Conservation (phyloP, 2,797 vertebrate species). For the Sphenopsis melanotis region DNA sequence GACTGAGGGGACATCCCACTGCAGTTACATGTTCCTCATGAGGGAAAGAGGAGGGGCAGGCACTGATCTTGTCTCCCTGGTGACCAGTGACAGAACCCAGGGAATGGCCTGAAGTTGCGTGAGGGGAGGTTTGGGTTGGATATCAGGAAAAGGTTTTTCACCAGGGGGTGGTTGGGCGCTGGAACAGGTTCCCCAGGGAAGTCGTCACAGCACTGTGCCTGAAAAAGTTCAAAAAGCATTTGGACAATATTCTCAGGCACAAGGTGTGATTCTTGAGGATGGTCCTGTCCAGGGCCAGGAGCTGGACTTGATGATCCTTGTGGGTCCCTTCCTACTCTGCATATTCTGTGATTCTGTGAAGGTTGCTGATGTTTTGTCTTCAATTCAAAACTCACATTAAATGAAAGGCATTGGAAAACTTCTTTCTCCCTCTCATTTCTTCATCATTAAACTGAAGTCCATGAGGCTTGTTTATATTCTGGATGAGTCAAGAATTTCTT, state of each 20-base stretch:
- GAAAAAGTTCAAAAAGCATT: background rate
- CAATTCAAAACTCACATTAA: background rate
- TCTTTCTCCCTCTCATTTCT: background rate
- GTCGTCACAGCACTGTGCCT: background rate
- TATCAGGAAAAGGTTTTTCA: background rate
- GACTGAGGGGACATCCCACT: background rate
- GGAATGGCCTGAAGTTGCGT: background rate
- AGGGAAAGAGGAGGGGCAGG: background rate
- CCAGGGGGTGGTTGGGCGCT: accelerated
- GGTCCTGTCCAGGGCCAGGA: background rate
- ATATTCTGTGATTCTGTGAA: background rate
- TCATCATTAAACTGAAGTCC: background rate
- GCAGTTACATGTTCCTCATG: background rate
- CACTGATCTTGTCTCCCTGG: background rate
- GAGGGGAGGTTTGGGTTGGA: background rate
- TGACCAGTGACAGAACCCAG: background rate
- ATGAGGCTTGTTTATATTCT: background rate
- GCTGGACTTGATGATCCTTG: accelerated
- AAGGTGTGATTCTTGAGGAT: background rate
- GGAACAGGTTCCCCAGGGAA: background rate
- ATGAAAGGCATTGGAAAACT: background rate
- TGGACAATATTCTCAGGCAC: background rate
- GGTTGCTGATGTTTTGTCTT: background rate
- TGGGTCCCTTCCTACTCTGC: background rate
- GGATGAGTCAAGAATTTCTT: background rate